Evolutionary conservation across 2,888 invertebrate species (phyloP), one percentile per base, ranked within the genome.

Genomic region (Muschampia plurimacula): DNA sequence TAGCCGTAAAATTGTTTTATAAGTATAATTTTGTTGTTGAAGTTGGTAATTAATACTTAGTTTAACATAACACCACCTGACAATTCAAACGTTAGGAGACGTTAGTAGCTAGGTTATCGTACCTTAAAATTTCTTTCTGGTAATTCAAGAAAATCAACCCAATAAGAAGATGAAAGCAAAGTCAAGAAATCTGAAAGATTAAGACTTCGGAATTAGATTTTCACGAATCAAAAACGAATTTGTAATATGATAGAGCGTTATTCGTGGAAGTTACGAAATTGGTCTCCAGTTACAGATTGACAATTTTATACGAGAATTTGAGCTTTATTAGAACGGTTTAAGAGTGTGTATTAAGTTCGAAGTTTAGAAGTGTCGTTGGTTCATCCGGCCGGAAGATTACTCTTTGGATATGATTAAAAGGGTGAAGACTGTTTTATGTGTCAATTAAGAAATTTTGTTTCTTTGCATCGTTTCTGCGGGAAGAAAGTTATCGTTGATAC

Each of bases 391-490:
- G 93, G 92, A 93, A 92, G 92, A 93, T 93, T 89, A 88, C 86
- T 89, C 91, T 90, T 92, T 93, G 88, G 92, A 90, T 92, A 93
- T 93, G 92, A 93, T 93, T 92, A 91, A 93, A 91, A 90, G 91
- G 92, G 93, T 89, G 93, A 89, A 84, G 93, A 93, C 89, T 90
- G 89, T 88, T 93, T 93, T 91, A 93, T 92, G 90, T 89, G 85
- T 88, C 87, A 91, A 93, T 94, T 93, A 92, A 88, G 84, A 86
- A 89, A 85, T 89, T 90, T 86, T 82, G 84, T 85, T 86, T 84
- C 83, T 86, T 87, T 81, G 82, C 84, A 81, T 82, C 84, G 84
- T 88, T 87, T 85, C 86, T 86, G 82, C 77, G 78, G 74, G 74
- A 74, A 75, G 74, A 76, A 75, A 76, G 62, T 55, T 67, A 62